A percentile compares a stretch with the other conserved stretches of the same genome.
Conservation (phyloP, 2,113 vertebrate species). For the Excalfactoria chinensis region DNA sequence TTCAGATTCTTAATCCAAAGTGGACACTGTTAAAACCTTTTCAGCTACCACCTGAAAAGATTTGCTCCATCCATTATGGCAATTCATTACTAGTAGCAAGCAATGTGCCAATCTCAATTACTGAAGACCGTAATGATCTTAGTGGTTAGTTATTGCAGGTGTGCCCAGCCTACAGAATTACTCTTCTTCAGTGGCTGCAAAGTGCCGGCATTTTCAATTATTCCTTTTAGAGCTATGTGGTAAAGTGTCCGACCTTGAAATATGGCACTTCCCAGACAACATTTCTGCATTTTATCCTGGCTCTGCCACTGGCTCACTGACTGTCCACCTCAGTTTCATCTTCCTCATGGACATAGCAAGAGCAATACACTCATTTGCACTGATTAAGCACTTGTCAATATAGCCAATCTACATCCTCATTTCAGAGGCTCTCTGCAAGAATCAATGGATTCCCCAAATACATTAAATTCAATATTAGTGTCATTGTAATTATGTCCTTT, state of each 20-base stretch:
- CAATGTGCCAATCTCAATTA: not conserved
- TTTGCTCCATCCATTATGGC: not conserved
- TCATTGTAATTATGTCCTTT: not conserved
- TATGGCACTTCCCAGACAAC: rapidly evolving
- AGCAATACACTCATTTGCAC: not conserved
- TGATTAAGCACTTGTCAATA: not conserved
- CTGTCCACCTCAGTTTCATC: not conserved
- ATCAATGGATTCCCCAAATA: not conserved
- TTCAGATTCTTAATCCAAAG: not conserved
- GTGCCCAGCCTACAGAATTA: not conserved
- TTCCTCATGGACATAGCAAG: not conserved
- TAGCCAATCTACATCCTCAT: not conserved
- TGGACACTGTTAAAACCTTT: constrained; percentile 14
- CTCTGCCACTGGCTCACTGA: not conserved
- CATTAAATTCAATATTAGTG: not conserved
- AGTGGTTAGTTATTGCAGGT: constrained; percentile 17
- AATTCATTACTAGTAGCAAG: not conserved
- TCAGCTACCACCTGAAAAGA: constrained; percentile 2
- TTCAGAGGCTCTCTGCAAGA: not conserved
- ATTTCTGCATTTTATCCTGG: not conserved
- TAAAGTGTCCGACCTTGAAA: not conserved
- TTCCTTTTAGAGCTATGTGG: rapidly evolving
- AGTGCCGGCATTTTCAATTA: not conserved
- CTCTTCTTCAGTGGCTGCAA: not conserved
- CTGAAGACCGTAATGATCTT: not conserved